Base-by-base conservation (phyloP, 2,797 vertebrate genomes). In the Salmo trutta region DNA sequence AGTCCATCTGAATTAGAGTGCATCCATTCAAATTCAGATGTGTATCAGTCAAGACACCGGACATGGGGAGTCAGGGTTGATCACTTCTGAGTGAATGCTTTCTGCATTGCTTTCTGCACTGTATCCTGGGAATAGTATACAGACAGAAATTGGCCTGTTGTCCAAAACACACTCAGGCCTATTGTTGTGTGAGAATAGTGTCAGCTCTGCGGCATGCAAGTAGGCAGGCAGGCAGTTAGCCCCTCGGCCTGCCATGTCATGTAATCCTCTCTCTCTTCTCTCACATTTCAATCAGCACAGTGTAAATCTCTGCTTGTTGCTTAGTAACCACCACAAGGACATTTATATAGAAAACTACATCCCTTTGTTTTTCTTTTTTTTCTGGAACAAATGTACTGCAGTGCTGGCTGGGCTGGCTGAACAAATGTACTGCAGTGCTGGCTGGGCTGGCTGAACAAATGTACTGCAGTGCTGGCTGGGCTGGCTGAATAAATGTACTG, bases 301-400 rank as follows among this genome's bases (percentile, higher is more conserved):
- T 89, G 86, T 85, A 80, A 86, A 91, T 88, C 85, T 70, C 79
- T 71, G 87, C 81, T 84, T 71, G 92, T 93, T 93, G 93, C 91
- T 89, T 90, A 89, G 93, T 88, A 92, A 94, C 92, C 83, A 84
- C 78, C 79, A 83, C 83, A 88, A 92, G 83, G 87, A 88, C 84
- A 84, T 88, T 91, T 88, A 80, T 90, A 87, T 82, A 80, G 84
- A 87, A 88, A 87, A 84, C 83, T 82, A 86, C 82, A 54, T 86
- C 77, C 68, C 10, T 47, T 36, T 36, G 36, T 36, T 36, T 36
- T 7, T 1, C 36, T 36, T 7, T 24, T 36, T 36, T 1, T 36
- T 36, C 6, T 36, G 33, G 33, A 6, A 12, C 12, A 47, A 47
- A 47, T 47, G 41, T 36, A 36, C 33, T 33, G 33, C 33, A 33